Conservation (phyloP, 1,140 invertebrate genomes). For the Chymomyza costata region DNA sequence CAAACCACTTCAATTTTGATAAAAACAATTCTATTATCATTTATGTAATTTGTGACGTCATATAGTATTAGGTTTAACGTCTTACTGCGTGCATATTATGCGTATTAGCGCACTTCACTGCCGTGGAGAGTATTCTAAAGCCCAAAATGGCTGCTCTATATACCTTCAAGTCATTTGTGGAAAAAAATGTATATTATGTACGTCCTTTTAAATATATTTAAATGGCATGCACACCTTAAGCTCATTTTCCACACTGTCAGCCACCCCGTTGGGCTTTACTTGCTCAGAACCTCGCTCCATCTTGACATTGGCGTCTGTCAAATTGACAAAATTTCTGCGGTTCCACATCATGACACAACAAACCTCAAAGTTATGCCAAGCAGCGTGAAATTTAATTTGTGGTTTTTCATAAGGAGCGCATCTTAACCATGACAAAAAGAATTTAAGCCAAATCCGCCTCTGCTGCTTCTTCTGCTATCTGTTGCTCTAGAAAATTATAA, state of each 20-base stretch:
- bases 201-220: slow-evolving; percentile 39
- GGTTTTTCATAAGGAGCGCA: slow-evolving; percentile 18
- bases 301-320: slow-evolving; percentile 48
- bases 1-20: no score
- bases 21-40: no score
- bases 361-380: not conserved
- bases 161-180: slow-evolving; percentile 14
- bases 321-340: slow-evolving; percentile 34
- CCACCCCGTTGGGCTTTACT: slow-evolving; percentile 9
- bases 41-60: no score
- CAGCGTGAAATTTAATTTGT: slow-evolving; percentile 37
- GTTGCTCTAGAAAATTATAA: not conserved
- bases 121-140: no score
- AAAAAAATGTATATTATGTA: slow-evolving; percentile 5
- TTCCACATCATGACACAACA: slow-evolving; percentile 17
- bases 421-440: not conserved
- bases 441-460: not conserved
- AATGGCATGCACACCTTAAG: slow-evolving; percentile 64
- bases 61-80: no score
- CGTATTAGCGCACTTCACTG: no score
- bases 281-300: slow-evolving; percentile 34
- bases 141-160: no score
- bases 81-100: no score
- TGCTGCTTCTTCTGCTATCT: slow-evolving; percentile 10
- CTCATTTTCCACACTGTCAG: slow-evolving; percentile 55